A percentile compares a stretch with the other conserved stretches of the same genome.
Conservation (phyloP, 2,888 invertebrate species). For the Argyresthia albistria region DNA sequence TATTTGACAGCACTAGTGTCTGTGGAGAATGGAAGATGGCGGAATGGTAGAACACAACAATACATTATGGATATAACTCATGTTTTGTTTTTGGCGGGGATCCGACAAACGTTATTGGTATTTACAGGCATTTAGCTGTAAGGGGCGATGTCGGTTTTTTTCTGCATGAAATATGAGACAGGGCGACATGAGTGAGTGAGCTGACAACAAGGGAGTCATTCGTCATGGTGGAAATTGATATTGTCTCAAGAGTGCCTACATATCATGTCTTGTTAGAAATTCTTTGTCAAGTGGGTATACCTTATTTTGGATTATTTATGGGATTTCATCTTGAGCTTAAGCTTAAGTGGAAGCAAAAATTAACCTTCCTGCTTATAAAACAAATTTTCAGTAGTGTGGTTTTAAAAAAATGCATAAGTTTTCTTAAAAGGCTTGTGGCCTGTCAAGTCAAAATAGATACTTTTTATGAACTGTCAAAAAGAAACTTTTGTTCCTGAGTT, state of each 20-base stretch:
- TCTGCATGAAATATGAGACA: slow-evolving; percentile 50
- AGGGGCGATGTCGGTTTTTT: slow-evolving; percentile 45
- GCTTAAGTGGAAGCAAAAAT: neutral
- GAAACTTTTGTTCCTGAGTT: too few relatives aligned
- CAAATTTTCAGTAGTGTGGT: neutral
- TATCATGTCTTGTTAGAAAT: neutral
- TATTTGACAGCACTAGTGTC: slow-evolving; percentile 69
- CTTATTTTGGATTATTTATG: too few relatives aligned
- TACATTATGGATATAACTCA: slow-evolving; percentile 67
- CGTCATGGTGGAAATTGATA: slow-evolving; percentile 56
- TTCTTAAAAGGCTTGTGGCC: too few relatives aligned
- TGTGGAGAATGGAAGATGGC: slow-evolving; percentile 72
- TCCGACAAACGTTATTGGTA: slow-evolving; percentile 69
- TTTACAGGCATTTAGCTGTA: slow-evolving; percentile 62
- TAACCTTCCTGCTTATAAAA: neutral
- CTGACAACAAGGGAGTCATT: slow-evolving; percentile 46
- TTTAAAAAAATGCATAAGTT: too few relatives aligned
- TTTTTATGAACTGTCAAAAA: too few relatives aligned
- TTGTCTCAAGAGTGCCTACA: slow-evolving; percentile 30
- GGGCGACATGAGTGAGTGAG: slow-evolving; percentile 37
- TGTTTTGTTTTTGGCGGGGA: slow-evolving; percentile 71
- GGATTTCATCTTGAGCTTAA: neutral
- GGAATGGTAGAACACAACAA: slow-evolving; percentile 61
- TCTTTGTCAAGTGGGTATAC: neutral
- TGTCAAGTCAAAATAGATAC: too few relatives aligned